Evolutionary conservation across 2,113 vertebrate genomes (phyloP).

Genomic region (Heterochromis multidens): DNA sequence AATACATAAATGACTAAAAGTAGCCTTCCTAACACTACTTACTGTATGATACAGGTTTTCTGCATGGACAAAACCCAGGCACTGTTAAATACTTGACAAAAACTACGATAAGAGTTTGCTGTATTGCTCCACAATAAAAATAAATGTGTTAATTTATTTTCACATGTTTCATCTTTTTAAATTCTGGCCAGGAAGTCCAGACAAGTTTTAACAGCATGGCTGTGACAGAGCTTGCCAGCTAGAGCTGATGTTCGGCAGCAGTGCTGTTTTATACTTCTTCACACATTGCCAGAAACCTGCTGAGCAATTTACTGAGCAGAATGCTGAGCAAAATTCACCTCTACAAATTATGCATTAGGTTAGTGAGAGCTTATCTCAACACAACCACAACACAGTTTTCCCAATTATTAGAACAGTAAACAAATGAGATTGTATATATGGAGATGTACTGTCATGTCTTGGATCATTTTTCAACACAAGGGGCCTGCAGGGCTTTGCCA

Average conservation of each 20-base stretch:
- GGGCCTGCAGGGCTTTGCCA: constrained; percentile 1
- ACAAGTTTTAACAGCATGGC: constrained; percentile 7
- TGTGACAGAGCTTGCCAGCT: constrained; percentile 30
- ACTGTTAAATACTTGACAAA: neutral
- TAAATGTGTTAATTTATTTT: neutral
- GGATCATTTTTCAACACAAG: constrained; percentile 31
- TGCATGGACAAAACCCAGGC: neutral
- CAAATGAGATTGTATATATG: constrained; percentile 33
- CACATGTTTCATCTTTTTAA: neutral
- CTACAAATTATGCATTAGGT: constrained; percentile 40
- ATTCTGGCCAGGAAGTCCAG: neutral
- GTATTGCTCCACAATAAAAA: neutral
- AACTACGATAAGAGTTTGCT: neutral
- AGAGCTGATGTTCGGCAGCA: constrained; percentile 35
- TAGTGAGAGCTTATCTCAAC: constrained; percentile 14
- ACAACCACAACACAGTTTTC: neutral
- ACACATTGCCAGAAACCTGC: constrained; percentile 33
- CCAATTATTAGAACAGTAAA: constrained; percentile 24
- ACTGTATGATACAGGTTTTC: neutral
- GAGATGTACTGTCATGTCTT: constrained; percentile 12
- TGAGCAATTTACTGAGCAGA: constrained; percentile 22
- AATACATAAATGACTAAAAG: no score
- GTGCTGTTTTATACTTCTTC: constrained; percentile 9
- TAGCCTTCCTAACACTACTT: neutral
- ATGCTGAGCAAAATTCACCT: constrained; percentile 28